Evolutionary conservation across 2,113 vertebrate genomes (phyloP).

Genomic region (Smithornis capensis): DNA sequence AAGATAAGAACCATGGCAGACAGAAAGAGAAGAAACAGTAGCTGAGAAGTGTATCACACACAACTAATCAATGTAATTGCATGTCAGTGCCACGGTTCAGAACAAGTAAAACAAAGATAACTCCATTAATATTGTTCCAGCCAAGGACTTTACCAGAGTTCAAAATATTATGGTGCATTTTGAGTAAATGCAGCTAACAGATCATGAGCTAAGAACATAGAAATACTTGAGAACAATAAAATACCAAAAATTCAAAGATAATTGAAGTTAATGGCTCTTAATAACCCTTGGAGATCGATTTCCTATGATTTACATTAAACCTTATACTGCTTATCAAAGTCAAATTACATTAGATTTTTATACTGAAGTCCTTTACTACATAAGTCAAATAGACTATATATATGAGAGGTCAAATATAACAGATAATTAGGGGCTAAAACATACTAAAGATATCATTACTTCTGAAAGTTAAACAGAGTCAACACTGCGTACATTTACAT

Average conservation of each 20-base stretch:
- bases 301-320: not conserved
- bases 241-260: not conserved
- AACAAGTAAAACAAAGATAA: not conserved
- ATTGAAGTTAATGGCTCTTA: not conserved
- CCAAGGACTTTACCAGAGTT: not conserved
- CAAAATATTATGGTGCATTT: not conserved
- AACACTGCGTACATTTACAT: not conserved
- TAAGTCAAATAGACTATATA: not conserved
- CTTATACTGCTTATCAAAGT: not conserved
- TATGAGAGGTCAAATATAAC: slow-evolving; percentile 14
- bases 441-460: slow-evolving; percentile 11
- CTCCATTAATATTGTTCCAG: not conserved
- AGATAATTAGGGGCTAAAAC: slow-evolving; percentile 28
- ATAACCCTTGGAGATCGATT: not conserved
- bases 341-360: not conserved
- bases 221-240: not conserved
- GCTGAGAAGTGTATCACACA: not conserved
- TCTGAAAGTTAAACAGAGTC: slow-evolving; percentile 48
- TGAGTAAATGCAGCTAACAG: not conserved
- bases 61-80: not conserved
- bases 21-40: not conserved
- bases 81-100: not conserved
- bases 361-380: not conserved
- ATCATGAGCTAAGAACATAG: not conserved
- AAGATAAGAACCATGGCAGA: not conserved